Conservation (phyloP, 2,888 invertebrate species). For the Alloplasta piceator region DNA sequence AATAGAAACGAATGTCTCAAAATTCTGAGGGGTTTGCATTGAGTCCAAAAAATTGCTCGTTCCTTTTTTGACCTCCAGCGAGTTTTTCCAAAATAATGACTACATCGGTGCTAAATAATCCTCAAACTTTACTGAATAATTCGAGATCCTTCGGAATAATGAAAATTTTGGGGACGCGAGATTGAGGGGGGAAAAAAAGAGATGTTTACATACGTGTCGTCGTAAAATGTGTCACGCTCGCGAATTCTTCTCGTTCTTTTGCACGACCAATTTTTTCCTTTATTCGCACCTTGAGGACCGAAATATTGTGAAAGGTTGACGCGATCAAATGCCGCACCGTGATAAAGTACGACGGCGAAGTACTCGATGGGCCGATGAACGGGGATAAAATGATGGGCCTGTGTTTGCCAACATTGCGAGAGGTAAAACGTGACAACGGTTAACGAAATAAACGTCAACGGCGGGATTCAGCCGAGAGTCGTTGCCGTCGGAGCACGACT, state of each 20-base stretch:
- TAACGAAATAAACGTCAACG: constrained; percentile 37
- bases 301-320: background rate
- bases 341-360: too few relatives aligned
- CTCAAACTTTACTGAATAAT: too few relatives aligned
- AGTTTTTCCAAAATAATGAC: too few relatives aligned
- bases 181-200: too few relatives aligned
- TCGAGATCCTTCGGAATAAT: background rate
- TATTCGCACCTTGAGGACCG: background rate
- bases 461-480: constrained; percentile 57
- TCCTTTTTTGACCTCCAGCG: too few relatives aligned
- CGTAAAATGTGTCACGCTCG: background rate
- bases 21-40: too few relatives aligned
- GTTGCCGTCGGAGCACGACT: constrained; percentile 79
- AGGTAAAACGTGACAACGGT: constrained; percentile 29
- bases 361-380: background rate
- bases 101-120: too few relatives aligned
- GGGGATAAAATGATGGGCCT: background rate
- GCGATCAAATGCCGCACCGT: background rate
- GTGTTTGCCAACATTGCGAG: constrained; percentile 59
- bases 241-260: background rate
- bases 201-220: background rate
- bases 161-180: too few relatives aligned
- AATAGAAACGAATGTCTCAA: too few relatives aligned
- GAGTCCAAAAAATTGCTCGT: too few relatives aligned
- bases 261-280: too few relatives aligned